Conservation (phyloP, 2,888 invertebrate species). For the Tribolium freemani region DNA sequence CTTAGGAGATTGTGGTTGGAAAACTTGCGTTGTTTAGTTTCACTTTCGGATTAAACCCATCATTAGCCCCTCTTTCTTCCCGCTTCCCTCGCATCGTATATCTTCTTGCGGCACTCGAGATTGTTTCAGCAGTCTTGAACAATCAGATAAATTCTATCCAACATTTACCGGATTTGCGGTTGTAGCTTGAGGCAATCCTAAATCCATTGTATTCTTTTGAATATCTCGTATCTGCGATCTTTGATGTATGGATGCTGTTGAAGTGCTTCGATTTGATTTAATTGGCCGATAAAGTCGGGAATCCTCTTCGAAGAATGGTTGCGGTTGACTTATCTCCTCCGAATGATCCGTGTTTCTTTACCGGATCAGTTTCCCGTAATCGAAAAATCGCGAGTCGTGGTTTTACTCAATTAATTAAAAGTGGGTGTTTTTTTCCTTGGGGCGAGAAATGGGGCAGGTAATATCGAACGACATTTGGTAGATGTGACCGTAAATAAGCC, state of each 20-base stretch:
- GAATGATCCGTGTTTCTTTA: constrained; percentile 51
- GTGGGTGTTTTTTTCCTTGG: not conserved
- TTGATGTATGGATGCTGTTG: constrained; percentile 62
- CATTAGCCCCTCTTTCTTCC: not conserved
- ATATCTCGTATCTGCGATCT: constrained; percentile 59
- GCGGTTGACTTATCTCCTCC: constrained; percentile 50
- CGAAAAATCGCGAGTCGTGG: constrained; percentile 14
- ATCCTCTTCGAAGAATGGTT: constrained; percentile 50
- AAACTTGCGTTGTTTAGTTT: not conserved
- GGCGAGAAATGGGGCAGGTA: constrained; percentile 48
- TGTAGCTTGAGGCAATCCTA: constrained; percentile 52
- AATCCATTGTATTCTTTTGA: constrained; percentile 59
- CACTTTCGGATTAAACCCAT: not conserved
- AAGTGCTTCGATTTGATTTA: constrained; percentile 64
- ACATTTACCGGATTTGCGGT: constrained; percentile 60
- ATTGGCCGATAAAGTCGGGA: constrained; percentile 63
- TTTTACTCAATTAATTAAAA: not conserved
- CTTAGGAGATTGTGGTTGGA: not conserved
- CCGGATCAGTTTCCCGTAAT: constrained; percentile 7
- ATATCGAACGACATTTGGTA: constrained; percentile 61
- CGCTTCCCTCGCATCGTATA: constrained; percentile 13
- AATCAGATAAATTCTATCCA: constrained; percentile 56
- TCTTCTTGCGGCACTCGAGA: constrained; percentile 42
- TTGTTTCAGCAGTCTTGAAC: constrained; percentile 50
- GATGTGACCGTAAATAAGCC: constrained; percentile 62